Evolutionary conservation across 1,140 invertebrate genomes (phyloP), one percentile per base, ranked within the genome.

Genomic region (Neodiprion lecontei): DNA sequence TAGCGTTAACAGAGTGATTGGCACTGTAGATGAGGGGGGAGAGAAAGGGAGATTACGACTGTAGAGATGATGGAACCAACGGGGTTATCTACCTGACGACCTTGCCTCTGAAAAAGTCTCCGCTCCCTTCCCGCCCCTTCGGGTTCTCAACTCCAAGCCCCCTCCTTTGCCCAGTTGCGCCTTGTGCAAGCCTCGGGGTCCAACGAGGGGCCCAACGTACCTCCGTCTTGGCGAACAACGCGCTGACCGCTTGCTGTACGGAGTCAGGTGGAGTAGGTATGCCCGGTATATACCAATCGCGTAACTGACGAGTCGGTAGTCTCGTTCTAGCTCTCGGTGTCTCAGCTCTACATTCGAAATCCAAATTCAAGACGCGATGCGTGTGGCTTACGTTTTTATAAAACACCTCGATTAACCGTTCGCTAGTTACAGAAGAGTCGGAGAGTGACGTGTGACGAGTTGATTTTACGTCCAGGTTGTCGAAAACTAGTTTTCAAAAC

Each of bases 81-180:
- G 80, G 79, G 83, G 82, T 85, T 85, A 84, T 82, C 79, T 79
- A 82, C 81, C 80, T 78, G 76, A 73, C 79, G 82, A 84, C 83
- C 84, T 85, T 83, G 81, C 76, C 79, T 77, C 79, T 84, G 79
- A 80, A 79, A 78, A 79, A 80, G 81, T 40, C 65, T 76, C 79
- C 79, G 75, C 53, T 74, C 69, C 67, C n/a, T 69, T 69, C 47
- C 17, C 67, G 40, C 28, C 23, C 23, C 40, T 72, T 70, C 47
- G 69, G 9, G 53, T 28, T 66, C 23, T 72, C 48, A 66, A 21
- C 65, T 65, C 49, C 50, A 53, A 72, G 47, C 53, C 53, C 53
- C 53, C 53, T 61, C 53, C 53, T 61, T 61, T 5, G 53, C 53
- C 53, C 11, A 61, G 11, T 61, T 61, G 53, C 7, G 53, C 11